A percentile compares a stretch with the other conserved stretches of the same genome.
Conservation (phyloP, 2,113 vertebrate species). For the Mobula birostris region DNA sequence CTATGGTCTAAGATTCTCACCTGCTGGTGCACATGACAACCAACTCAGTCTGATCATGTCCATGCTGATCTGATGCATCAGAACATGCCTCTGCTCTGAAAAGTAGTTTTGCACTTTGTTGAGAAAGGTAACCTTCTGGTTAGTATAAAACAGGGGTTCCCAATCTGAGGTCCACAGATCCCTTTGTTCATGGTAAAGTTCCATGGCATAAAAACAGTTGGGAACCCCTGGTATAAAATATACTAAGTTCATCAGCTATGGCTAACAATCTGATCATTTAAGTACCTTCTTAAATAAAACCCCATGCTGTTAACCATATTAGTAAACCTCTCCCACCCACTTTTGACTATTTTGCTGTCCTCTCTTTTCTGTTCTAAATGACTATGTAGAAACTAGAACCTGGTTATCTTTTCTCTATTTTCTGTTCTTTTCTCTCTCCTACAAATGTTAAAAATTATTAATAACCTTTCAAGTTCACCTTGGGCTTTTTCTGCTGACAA, state of each 20-base stretch:
- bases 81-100: background rate
- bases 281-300: background rate
- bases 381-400: background rate
- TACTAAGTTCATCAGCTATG: background rate
- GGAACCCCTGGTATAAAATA: no score
- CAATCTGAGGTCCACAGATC: no score
- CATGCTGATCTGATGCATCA: no score
- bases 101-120: background rate
- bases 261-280: background rate
- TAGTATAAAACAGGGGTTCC: background rate
- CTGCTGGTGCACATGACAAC: no score
- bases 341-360: background rate
- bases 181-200: no score
- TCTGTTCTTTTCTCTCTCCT: background rate
- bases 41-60: no score
- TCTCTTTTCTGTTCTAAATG: background rate
- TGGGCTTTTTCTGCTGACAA: background rate
- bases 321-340: background rate
- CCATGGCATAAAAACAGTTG: no score
- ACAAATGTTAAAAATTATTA: background rate
- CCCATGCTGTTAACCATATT: background rate
- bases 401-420: background rate
- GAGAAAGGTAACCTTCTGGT: background rate
- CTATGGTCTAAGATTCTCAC: no score
- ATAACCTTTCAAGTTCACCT: background rate